phyloP scores from a whole-genome alignment of 2,888 invertebrate species.

The Bellardia bayeri region DNA sequence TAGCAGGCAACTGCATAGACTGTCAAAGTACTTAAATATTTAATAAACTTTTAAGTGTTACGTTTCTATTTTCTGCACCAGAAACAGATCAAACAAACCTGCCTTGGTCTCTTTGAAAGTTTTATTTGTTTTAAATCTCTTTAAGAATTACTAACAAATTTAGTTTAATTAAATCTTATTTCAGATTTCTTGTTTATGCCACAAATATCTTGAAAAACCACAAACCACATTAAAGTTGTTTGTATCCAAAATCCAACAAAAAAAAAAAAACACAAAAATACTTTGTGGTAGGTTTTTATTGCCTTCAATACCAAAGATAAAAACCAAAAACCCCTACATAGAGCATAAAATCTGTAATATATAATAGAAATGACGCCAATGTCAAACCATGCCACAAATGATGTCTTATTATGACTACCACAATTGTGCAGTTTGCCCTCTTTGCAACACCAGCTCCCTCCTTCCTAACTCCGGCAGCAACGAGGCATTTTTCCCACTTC shows the following conservation, averaged over 20 bases:
- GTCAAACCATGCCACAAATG: slow-evolving; percentile 38
- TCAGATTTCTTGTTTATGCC: slow-evolving; percentile 1
- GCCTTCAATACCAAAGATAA: slow-evolving; percentile 33
- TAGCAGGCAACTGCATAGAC: no score
- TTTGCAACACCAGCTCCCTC: background rate
- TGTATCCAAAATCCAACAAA: background rate
- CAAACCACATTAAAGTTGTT: slow-evolving; percentile 43
- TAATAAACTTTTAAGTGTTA: no score
- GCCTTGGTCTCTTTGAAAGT: background rate
- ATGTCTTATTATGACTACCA: slow-evolving; percentile 31
- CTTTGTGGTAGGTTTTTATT: slow-evolving; percentile 50
- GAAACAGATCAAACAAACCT: background rate
- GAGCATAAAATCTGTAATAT: slow-evolving; percentile 21
- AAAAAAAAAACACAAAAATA: background rate
- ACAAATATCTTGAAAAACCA: slow-evolving; percentile 31
- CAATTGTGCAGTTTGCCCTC: slow-evolving; percentile 12
- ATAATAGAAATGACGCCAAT: slow-evolving; percentile 60
- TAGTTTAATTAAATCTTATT: background rate
- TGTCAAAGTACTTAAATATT: no score
- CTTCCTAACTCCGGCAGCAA: background rate
- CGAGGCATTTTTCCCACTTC: background rate
- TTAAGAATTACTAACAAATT: background rate
- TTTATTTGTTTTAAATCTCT: background rate
- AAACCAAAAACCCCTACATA: slow-evolving; percentile 25
- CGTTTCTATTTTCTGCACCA: no score